Base-by-base conservation (phyloP, 2,113 vertebrate species). In the Bettongia penicillata region DNA sequence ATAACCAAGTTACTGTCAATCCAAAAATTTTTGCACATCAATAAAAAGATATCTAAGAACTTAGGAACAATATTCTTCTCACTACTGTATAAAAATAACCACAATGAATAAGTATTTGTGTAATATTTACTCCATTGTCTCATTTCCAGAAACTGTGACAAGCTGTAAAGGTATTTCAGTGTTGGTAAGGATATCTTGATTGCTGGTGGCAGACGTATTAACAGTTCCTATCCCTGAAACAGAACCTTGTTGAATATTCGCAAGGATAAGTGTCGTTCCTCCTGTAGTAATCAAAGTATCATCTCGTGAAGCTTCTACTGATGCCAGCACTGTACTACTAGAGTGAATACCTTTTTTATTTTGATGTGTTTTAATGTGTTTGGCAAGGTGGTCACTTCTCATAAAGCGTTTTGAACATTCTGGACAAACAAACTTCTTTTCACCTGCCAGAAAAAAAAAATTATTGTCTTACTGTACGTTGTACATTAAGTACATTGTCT, bases 351-450 rank as follows among this genome's bases (percentile, higher is more conserved):
- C 99, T 99, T 99, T 99, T 99, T 99, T 99, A 99, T 99, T 99
- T 98, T 99, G 99, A 98, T 99, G 99, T 93, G 99, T 99, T 99
- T 99, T 99, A 99, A 99, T 99, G 98, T 99, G 99, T 99, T 99
- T 99, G 98, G 99, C 99, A 99, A 99, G 99, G 98, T 99, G 99
- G 98, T 99, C 99, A 98, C 99, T 99, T 98, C 99, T 99, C 99
- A 99, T 99, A 98, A 99, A 99, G 97, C 99, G 99, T 98, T 99
- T 99, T 98, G 99, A 99, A 98, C 99, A 99, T 99, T 99, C 99
- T 12, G 99, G 99, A 98, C 99, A 99, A 98, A 99, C 99, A 98
- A 99, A 99, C 98, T 99, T 99, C 99, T 99, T 99, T 98, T 99
- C 99, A 98, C 99, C 99, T 99, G 98, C 98, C 93, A 95, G 53